Percentiles rank a stretch among this genome's conserved stretches.
These are phyloP conservation scores for Lasioglossum figueresi DNA, from an alignment of 2,888 invertebrate genomes.

Conservation along the genomic window DNA sequence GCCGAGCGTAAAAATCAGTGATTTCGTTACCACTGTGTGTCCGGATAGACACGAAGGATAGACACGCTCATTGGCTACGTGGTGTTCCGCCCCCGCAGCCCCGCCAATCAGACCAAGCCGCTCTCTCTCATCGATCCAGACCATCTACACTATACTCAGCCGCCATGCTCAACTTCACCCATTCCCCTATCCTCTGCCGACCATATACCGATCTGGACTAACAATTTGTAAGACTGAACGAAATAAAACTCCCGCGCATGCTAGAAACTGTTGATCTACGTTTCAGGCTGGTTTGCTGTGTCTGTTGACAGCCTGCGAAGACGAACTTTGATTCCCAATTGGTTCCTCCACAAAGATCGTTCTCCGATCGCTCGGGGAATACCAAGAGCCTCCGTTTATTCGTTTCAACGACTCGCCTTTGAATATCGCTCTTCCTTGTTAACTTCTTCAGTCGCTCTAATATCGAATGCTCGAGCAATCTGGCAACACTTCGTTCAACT, in stretches of 20 bases:
- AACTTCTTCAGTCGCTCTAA: not conserved
- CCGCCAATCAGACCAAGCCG: constrained; percentile 82
- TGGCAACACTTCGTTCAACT: too few relatives aligned
- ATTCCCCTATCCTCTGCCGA: constrained; percentile 66
- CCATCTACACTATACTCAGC: constrained; percentile 76
- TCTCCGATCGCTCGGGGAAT: not conserved
- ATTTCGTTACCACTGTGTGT: constrained; percentile 80
- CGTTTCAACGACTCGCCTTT: not conserved
- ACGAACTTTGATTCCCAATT: not conserved
- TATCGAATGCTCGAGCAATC: not conserved
- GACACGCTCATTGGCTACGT: constrained; percentile 82
- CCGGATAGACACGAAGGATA: constrained; percentile 72
- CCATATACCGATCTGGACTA: constrained; percentile 63
- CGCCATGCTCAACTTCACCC: constrained; percentile 76
- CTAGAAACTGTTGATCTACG: constrained; percentile 51
- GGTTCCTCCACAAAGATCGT: not conserved
- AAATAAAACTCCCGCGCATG: constrained; percentile 52
- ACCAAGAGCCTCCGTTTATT: not conserved
- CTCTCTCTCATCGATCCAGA: constrained; percentile 78
- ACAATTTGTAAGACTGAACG: constrained; percentile 53
- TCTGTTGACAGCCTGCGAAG: constrained; percentile 14
- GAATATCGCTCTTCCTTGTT: not conserved
- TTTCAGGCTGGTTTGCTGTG: not conserved
- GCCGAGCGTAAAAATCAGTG: constrained; percentile 81
- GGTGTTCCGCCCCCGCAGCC: constrained; percentile 81